phyloP scores from a whole-genome alignment of 2,797 vertebrate species.

The Brachyalestes nurse region DNA sequence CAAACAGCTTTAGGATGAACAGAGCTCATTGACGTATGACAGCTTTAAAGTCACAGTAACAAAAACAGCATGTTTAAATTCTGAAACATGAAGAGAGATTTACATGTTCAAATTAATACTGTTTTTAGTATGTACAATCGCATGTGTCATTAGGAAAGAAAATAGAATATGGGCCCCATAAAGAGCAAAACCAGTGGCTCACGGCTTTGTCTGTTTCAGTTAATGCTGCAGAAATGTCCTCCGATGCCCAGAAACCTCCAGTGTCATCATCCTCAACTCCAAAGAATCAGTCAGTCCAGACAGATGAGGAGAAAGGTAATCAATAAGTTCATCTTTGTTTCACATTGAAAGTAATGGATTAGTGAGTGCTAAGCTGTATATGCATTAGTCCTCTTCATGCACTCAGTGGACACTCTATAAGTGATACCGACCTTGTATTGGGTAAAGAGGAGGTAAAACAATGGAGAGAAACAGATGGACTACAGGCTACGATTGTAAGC shows the following conservation, averaged over 20 bases:
- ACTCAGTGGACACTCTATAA: no score
- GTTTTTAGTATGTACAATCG: no score
- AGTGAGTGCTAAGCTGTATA: background rate
- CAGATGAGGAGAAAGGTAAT: background rate
- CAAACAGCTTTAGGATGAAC: no score
- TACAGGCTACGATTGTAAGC: no score
- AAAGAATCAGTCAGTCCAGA: background rate
- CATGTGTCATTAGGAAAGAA: no score
- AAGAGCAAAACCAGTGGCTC: background rate
- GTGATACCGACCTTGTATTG: no score
- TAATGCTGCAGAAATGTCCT: background rate
- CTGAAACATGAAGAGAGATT: no score
- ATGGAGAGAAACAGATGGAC: no score
- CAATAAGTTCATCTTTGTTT: background rate
- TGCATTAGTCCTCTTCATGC: background rate
- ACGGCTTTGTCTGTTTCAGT: constrained; percentile 27
- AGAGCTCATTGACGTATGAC: background rate
- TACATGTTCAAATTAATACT: no score
- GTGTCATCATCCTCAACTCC: background rate
- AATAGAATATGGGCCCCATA: background rate
- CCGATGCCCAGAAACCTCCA: background rate
- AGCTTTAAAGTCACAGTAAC: no score
- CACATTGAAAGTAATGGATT: background rate
- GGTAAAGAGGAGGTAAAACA: no score
- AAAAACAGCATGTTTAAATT: no score